Evolutionary conservation across 1,140 invertebrate species (phyloP).

Genomic region (Aphidius gifuensis): DNA sequence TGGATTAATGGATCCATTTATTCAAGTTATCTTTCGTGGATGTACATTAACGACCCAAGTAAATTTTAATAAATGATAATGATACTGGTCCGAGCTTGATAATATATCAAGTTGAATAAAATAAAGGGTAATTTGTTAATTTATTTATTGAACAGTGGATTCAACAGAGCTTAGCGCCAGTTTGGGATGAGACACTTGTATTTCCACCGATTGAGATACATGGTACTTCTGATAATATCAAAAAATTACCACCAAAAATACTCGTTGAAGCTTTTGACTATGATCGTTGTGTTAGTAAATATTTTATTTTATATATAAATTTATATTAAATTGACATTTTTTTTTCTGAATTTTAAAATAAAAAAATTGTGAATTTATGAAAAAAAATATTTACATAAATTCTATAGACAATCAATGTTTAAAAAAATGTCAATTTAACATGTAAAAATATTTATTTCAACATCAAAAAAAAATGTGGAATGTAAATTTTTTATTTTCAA

Average conservation of each 20-base stretch:
- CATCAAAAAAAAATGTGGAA: too few species aligned
- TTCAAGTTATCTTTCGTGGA: constrained; percentile 52
- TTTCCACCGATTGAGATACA: constrained; percentile 53
- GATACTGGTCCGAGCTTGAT: too few species aligned
- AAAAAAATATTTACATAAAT: too few species aligned
- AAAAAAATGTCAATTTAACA: too few species aligned
- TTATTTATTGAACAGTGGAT: constrained; percentile 37
- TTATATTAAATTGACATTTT: too few species aligned
- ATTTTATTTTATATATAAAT: constrained; percentile 14
- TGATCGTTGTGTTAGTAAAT: constrained; percentile 41
- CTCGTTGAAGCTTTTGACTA: constrained; percentile 49
- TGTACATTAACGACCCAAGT: constrained; percentile 43
- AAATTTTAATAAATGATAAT: constrained; percentile 23
- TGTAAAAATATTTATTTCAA: too few species aligned
- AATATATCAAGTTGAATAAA: too few species aligned
- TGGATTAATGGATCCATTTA: constrained; percentile 55
- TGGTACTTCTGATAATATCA: constrained; percentile 52
- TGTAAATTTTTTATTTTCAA: too few species aligned
- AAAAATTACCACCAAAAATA: constrained; percentile 52
- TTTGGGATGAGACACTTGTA: constrained; percentile 61
- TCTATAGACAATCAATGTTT: too few species aligned
- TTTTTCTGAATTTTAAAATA: too few species aligned
- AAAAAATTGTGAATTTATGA: too few species aligned
- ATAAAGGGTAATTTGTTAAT: neutral
- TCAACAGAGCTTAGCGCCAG: constrained; percentile 55